Percentiles rank a stretch among this genome's conserved stretches.
Conservation (phyloP, 2,888 invertebrate species). For the Apoda limacodes region DNA sequence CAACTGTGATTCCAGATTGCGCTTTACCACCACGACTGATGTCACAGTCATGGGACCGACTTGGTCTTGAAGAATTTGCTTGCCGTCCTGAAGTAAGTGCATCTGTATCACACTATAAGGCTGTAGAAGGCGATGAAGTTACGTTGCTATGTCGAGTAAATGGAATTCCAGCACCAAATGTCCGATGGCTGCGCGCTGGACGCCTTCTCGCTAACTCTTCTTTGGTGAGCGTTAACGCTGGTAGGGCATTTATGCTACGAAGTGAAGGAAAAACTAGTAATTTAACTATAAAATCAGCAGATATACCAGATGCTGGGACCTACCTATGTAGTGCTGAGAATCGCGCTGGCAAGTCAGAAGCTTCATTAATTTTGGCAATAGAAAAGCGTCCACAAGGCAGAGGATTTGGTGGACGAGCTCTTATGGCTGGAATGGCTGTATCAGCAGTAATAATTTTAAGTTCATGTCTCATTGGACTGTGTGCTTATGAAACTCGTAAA, state of each 20-base stretch:
- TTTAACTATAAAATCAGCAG: conserved; percentile 78
- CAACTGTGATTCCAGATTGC: conserved; percentile 75
- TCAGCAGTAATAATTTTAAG: conserved; percentile 76
- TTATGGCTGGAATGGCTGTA: conserved; percentile 77
- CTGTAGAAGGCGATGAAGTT: conserved; percentile 78
- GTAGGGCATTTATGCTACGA: conserved; percentile 75
- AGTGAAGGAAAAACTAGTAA: conserved; percentile 77
- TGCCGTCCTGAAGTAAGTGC: conserved; percentile 79
- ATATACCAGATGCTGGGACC: conserved; percentile 79
- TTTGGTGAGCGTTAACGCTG: conserved; percentile 48
- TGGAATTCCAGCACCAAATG: conserved; percentile 78
- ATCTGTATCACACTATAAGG: conserved; percentile 69
- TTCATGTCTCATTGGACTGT: conserved; percentile 75
- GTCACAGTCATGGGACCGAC: conserved; percentile 78
- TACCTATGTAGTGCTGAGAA: conserved; percentile 86
- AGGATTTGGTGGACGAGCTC: conserved; percentile 67
- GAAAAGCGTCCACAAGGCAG: conserved; percentile 73
- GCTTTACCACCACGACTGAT: conserved; percentile 73
- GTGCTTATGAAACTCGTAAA: conserved; percentile 74
- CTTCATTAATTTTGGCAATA: conserved; percentile 78
- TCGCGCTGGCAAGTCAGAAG: conserved; percentile 81
- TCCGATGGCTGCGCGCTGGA: conserved; percentile 79
- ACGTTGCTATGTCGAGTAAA: conserved; percentile 78
- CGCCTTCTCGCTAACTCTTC: conserved; percentile 75
- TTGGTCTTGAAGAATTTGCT: conserved; percentile 83